Evolutionary conservation across 2,113 vertebrate genomes (phyloP), one percentile per base, ranked within the genome.

Genomic region (Cyprinodon variegatus): DNA sequence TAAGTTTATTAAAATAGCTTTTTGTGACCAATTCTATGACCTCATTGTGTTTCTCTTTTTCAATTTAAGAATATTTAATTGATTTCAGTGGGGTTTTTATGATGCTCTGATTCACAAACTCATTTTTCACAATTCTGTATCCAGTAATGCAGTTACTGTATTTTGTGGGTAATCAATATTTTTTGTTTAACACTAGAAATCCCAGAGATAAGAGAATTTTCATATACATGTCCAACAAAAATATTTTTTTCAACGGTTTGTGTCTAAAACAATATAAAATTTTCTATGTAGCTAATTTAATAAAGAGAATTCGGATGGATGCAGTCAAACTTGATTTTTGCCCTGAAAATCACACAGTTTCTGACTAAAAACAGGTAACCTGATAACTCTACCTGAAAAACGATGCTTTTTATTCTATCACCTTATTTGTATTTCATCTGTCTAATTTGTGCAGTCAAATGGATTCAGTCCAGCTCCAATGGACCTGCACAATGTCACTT

Each of bases 401-500:
- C 11, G 7, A 37, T 57, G 37, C 29, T 29, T 29, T 29, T 38
- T 5, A 7, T 4, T 36, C 50, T 69, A 0, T 7, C 41, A 36
- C 65, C 65, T 22, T 53, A 20, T 46, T 61, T 62, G 1, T n/a
- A 8, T 45, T 65, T 14, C 17, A 15, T 63, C 5, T 74, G 43
- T 70, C 41, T 81, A 48, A 37, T 82, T 83, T 83, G 70, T 77
- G n/a, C 81, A 98, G 96, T 94, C 93, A 61, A 95, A 95, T 82
- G 96, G 95, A 48, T 99, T 97, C 88, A 95, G 65, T 76, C 98
- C 97, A 0, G 72, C 92, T 10, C 96, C 97, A 4, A 87, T 95
- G 69, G 97, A 98, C 79, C 93, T 99, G 76, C 96, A 96, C 60
- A 97, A 96, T 48, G 95, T 98, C 36, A 91, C 94, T 9, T 94